Percentiles rank a stretch among this genome's conserved stretches.
These are phyloP conservation scores for Macrobrachium rosenbergii DNA, from an alignment of 1,140 invertebrate genomes.

Conservation along the genomic window DNA sequence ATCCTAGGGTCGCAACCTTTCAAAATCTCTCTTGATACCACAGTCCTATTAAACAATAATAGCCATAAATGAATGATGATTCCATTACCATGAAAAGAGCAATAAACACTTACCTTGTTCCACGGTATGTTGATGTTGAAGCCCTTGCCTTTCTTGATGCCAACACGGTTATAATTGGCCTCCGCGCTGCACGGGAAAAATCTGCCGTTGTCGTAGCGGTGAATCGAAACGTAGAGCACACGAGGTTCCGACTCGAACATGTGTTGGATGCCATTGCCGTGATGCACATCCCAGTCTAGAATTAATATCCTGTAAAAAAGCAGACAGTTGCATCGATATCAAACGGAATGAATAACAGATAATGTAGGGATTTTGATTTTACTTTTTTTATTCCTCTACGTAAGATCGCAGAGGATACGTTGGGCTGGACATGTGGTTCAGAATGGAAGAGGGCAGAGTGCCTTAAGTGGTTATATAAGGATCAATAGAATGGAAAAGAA, in stretches of 20 bases:
- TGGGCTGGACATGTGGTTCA: no score
- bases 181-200: constrained; percentile 86
- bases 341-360: background rate
- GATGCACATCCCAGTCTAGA: constrained; percentile 95
- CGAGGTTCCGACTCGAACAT: constrained; percentile 82
- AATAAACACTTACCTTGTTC: constrained; percentile 77
- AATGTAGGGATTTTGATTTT: background rate
- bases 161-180: constrained; percentile 80
- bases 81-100: background rate
- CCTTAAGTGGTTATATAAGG: no score
- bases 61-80: no score
- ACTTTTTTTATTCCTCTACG: background rate
- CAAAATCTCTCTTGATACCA: no score
- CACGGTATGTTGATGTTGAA: constrained; percentile 94
- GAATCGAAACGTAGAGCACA: constrained; percentile 91
- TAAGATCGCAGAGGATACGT: no score
- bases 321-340: no score
- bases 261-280: constrained; percentile 90
- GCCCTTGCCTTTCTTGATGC: constrained; percentile 80
- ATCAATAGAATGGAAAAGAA: no score
- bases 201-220: constrained; percentile 87
- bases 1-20: no score
- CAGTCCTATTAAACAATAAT: no score
- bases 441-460: no score
- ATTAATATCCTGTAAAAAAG: constrained; percentile 79